Evolutionary conservation across 1,140 invertebrate genomes (phyloP).

Genomic region (Drosophila nigrodunni): DNA sequence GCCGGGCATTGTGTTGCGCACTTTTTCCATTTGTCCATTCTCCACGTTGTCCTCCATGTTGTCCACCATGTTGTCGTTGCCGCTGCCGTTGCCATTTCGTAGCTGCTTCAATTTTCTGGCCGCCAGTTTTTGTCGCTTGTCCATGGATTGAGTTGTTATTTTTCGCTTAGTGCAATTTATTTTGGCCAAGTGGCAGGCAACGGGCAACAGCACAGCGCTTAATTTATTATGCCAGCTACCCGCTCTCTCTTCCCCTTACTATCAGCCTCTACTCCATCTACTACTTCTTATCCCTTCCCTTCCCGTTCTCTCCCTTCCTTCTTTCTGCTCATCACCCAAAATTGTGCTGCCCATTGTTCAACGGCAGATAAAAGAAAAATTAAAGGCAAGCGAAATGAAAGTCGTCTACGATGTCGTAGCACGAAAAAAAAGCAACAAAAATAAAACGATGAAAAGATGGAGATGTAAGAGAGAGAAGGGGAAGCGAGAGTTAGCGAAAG

Average conservation of each 20-base stretch:
- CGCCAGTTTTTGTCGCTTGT: conserved; percentile 78
- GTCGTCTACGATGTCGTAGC: conserved; percentile 29
- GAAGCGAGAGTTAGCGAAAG: no score
- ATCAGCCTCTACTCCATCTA: not conserved
- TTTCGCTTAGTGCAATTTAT: conserved; percentile 83
- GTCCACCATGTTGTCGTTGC: conserved; percentile 1
- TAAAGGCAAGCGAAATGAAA: conserved; percentile 80
- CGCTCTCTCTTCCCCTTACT: not conserved
- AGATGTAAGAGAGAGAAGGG: no score
- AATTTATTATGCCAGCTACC: conserved; percentile 77
- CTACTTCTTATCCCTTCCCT: not conserved
- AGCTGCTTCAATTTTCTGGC: conserved; percentile 81
- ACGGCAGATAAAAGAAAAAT: conserved; percentile 83
- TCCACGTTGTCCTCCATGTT: conserved; percentile 16
- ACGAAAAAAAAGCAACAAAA: conserved; percentile 4
- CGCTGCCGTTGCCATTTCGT: conserved; percentile 13
- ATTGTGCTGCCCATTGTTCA: conserved; percentile 79
- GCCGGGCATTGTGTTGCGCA: conserved; percentile 71
- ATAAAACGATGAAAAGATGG: not conserved
- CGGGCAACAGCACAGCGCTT: conserved; percentile 68
- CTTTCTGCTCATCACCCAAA: conserved; percentile 49
- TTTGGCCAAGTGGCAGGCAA: conserved; percentile 80
- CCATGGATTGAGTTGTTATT: conserved; percentile 79
- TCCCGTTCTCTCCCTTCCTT: conserved; percentile 6
- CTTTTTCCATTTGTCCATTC: conserved; percentile 73